These are phyloP conservation scores for Nomada ruficornis DNA, from an alignment of 2,888 invertebrate species.

Conservation along the genomic window DNA sequence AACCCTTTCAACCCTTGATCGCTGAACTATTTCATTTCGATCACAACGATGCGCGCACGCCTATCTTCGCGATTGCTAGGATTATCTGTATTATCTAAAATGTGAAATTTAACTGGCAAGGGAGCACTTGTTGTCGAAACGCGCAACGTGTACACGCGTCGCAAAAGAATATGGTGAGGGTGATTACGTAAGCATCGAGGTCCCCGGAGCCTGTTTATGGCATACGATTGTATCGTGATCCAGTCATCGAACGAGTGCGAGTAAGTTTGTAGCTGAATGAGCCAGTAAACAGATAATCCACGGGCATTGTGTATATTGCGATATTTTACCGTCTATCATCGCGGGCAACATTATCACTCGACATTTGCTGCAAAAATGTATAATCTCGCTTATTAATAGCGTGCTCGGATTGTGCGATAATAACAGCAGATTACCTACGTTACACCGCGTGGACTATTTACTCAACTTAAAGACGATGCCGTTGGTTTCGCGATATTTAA, in stretches of 20 bases:
- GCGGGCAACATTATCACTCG: slow-evolving; percentile 7
- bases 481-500: background rate
- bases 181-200: slow-evolving; percentile 43
- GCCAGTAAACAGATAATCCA: slow-evolving; percentile 49
- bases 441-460: background rate
- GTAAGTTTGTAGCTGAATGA: slow-evolving; percentile 54
- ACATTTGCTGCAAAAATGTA: slow-evolving; percentile 6
- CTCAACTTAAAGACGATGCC: background rate
- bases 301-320: slow-evolving; percentile 26
- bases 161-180: slow-evolving; percentile 1
- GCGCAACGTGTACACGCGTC: background rate
- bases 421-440: background rate
- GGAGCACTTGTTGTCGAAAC: background rate
- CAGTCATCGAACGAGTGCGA: slow-evolving; percentile 47
- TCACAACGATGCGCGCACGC: no score
- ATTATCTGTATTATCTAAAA: no score
- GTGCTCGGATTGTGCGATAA: slow-evolving; percentile 18
- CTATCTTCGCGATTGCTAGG: no score
- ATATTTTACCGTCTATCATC: slow-evolving; percentile 21
- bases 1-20: background rate
- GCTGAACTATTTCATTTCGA: background rate
- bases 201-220: slow-evolving; percentile 46
- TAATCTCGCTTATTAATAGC: slow-evolving; percentile 39
- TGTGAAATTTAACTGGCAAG: no score
- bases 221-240: slow-evolving; percentile 42